A percentile compares a stretch with the other conserved stretches of the same genome.
Evolutionary conservation across 2,888 invertebrate species (phyloP).

Genomic region (Aethes cnicana): DNA sequence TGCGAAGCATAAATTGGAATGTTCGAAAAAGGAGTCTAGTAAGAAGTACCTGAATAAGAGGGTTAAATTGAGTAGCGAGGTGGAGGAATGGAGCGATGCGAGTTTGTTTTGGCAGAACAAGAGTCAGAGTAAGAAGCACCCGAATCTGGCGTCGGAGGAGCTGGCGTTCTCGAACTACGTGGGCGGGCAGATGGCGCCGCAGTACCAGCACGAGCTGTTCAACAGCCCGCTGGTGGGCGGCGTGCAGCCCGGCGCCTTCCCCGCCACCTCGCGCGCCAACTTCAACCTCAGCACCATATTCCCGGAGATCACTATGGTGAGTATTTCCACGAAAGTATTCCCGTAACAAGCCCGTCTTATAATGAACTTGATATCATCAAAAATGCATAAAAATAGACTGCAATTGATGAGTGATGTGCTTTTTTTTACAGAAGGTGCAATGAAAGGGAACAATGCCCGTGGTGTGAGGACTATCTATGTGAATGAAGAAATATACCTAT

Average conservation of each 20-base stretch:
- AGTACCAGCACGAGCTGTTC: conserved; percentile 72
- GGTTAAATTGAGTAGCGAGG: conserved; percentile 59
- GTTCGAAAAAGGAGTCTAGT: conserved; percentile 71
- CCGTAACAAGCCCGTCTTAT: too few relatives aligned
- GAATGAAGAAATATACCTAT: too few relatives aligned
- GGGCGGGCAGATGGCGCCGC: conserved; percentile 67
- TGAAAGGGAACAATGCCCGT: too few relatives aligned
- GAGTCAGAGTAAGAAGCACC: conserved; percentile 56
- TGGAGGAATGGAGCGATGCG: conserved; percentile 70
- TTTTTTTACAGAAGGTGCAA: too few relatives aligned
- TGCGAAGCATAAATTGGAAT: conserved; percentile 74
- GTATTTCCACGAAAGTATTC: conserved; percentile 69
- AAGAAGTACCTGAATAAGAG: conserved; percentile 75
- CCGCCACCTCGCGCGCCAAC: conserved; percentile 83
- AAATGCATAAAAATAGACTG: too few relatives aligned
- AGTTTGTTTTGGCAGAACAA: conserved; percentile 73
- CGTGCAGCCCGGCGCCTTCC: conserved; percentile 65
- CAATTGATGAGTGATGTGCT: too few relatives aligned
- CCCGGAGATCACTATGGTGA: conserved; percentile 89
- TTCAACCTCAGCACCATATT: conserved; percentile 92
- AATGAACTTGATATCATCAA: too few relatives aligned
- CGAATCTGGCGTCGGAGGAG: conserved; percentile 66
- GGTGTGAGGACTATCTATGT: too few relatives aligned
- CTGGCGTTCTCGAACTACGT: conserved; percentile 69
- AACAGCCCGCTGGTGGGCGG: conserved; percentile 70